A percentile compares a stretch with the other conserved stretches of the same genome.
Evolutionary conservation across 1,140 invertebrate genomes (phyloP).

Genomic region (Saccostrea glomerata): DNA sequence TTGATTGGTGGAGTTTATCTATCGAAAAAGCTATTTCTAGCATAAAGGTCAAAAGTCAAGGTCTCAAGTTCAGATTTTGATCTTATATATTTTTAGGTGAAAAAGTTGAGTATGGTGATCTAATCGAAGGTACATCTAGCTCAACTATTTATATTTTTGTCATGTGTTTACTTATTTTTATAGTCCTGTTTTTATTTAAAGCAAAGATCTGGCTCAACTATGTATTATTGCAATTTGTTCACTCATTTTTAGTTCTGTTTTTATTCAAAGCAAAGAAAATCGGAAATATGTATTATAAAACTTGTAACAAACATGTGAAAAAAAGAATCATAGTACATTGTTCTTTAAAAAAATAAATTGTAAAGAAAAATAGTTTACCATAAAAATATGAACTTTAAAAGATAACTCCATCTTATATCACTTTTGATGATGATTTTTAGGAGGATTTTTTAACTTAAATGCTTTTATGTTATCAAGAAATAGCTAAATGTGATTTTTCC

Average conservation of each 20-base stretch:
- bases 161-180: slow-evolving; percentile 39
- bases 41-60: no score
- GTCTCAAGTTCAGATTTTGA: no score
- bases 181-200: slow-evolving; percentile 38
- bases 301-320: not conserved
- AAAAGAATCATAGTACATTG: slow-evolving; percentile 16
- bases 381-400: not conserved
- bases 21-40: no score
- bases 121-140: slow-evolving; percentile 27
- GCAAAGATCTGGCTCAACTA: slow-evolving; percentile 25
- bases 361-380: not conserved
- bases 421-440: not conserved
- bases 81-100: no score
- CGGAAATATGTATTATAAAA: not conserved
- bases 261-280: slow-evolving; percentile 32
- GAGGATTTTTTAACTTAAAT: slow-evolving; percentile 30
- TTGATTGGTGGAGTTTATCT: no score
- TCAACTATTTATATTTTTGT: slow-evolving; percentile 31
- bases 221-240: slow-evolving; percentile 41
- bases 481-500: not conserved
- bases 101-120: slow-evolving; percentile 25
- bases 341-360: slow-evolving; percentile 25
- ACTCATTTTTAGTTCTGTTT: slow-evolving; percentile 36
- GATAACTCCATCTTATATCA: not conserved
- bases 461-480: no score